Evolutionary conservation across 2,888 invertebrate species (phyloP), one percentile per base, ranked within the genome.

Genomic region (Lasioglossum calceatum): DNA sequence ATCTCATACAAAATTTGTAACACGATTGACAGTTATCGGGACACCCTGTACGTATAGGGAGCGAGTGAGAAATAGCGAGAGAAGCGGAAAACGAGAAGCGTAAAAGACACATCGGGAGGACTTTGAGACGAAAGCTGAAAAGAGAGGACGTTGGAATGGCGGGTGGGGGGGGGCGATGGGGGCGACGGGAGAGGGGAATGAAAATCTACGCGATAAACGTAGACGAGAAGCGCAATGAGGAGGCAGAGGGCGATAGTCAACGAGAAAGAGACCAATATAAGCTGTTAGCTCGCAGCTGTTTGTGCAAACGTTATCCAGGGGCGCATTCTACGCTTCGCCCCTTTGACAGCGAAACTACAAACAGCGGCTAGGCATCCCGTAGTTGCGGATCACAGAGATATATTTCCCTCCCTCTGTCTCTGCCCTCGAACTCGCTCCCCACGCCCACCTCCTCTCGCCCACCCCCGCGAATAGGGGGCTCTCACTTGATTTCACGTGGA

Each of bases 281-380:
- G 92, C 91, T 88, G 89, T 91, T 91, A 90, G 92, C 93, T 92
- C 86, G 88, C 89, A 93, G 92, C 93, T 94, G 93, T 93, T 93
- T 94, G 92, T 91, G 89, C 90, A 92, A 90, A 91, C 92, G 91
- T 91, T 92, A 90, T 92, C 91, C 91, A 90, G 86, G 88, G 88
- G 91, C 91, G 89, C 88, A 89, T 88, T 87, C 90, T 82, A 86
- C 89, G 90, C 88, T 91, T 90, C 91, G 91, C 90, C 92, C 84
- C 93, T 93, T 93, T 93, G 93, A 92, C 92, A 92, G 91, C 90
- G 87, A 83, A 87, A 91, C 92, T 91, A 92, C 92, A 93, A 93
- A 93, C 92, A 92, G 87, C 85, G 87, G 89, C 88, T 88, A 86
- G 88, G 87, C 90, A 89, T 86, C 84, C 32, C 78, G 79, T 77